Evolutionary conservation across 2,888 invertebrate genomes (phyloP).

Genomic region (Desoria tigrina): DNA sequence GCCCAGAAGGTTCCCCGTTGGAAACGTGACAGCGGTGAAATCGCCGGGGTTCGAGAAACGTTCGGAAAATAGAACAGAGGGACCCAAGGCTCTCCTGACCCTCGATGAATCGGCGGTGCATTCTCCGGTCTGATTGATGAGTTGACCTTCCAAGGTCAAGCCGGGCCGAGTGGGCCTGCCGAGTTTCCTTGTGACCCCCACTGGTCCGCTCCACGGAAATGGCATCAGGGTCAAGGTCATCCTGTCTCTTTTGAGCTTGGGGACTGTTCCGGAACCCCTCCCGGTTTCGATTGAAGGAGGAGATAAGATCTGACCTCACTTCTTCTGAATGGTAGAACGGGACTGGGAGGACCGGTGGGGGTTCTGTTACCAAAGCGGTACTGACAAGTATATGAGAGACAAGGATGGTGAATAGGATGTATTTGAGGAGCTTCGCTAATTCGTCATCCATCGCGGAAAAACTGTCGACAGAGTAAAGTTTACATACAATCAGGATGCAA

Average conservation of each 20-base stretch:
- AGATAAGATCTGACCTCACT: background rate
- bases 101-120: background rate
- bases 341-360: background rate
- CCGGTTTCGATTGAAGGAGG: background rate
- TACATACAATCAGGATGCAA: background rate
- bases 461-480: background rate
- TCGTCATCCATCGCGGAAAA: constrained; percentile 19
- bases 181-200: constrained; percentile 39
- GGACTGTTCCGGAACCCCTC: background rate
- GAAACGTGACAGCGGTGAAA: constrained; percentile 41
- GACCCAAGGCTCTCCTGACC: constrained; percentile 24
- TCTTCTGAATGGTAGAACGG: constrained; percentile 9
- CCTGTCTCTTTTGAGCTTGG: background rate
- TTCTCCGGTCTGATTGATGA: background rate
- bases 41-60: constrained; percentile 41
- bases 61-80: constrained; percentile 47
- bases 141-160: background rate
- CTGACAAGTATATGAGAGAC: background rate
- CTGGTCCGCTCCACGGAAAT: constrained; percentile 4
- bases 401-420: constrained; percentile 26
- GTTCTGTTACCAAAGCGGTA: background rate
- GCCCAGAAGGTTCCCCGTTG: constrained; percentile 11
- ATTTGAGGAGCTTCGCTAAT: constrained; percentile 39
- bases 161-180: constrained; percentile 23
- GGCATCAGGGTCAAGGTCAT: constrained; percentile 11